Base-by-base conservation (phyloP, 2,113 vertebrate species). In the Gasterosteus nipponicus region DNA sequence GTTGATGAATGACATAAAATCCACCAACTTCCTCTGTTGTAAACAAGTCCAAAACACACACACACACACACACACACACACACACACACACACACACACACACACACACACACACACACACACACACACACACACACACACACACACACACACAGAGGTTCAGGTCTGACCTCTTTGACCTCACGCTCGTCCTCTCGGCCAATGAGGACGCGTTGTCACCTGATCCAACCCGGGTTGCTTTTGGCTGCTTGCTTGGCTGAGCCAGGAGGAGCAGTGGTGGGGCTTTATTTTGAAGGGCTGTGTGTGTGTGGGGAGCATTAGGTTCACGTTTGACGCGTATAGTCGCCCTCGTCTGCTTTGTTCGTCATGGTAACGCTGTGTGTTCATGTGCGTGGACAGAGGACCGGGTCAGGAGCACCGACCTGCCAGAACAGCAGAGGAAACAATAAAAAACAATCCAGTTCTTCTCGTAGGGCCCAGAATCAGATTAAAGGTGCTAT, bases 261-360 rank as follows among this genome's bases (percentile, higher is more conserved):
- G 39, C 18, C 11, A 31, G 6, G 33, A 33, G 29, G 61, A 42
- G 35, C 3, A n/a, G 65, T 69, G 15, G 4, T 7, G 46, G 39
- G 16, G 71, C 57, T 77, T 75, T 81, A 69, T 77, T 80, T 77
- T 64, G 75, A 61, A 38, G 35, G 68, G 76, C 68, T 62, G 22
- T 26, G 22, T 26, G 22, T 26, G 22, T 26, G 22, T 26, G 22
- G 22, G 22, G 22, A 1, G 22, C 22, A 26, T 26, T 26, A 26
- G 22, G 22, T 26, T 26, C 22, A 26, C 22, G 22, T 26, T 26
- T 26, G 22, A 26, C 1, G 22, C 22, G 22, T 26, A 26, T 26
- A 26, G 22, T 26, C 22, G 22, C 22, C 22, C 22, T 26, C 22
- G 22, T 26, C 22, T 26, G 22, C 22, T 26, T 26, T 26, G 22